These are phyloP conservation scores for Aratinga solstitialis DNA, from an alignment of 2,797 vertebrate genomes.

Conservation along the genomic window DNA sequence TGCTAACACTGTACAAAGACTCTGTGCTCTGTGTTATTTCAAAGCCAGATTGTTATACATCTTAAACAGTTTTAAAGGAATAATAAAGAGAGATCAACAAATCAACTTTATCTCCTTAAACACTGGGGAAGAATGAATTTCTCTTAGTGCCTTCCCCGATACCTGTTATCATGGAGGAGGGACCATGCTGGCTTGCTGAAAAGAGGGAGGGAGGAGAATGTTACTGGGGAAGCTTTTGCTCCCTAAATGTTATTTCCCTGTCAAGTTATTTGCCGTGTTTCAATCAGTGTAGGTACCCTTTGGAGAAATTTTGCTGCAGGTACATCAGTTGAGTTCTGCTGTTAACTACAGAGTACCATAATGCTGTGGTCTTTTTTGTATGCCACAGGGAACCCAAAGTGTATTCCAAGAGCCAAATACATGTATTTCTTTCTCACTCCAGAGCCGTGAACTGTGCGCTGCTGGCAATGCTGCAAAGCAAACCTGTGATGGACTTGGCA, in stretches of 20 bases:
- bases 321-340: neutral
- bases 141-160: neutral
- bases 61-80: neutral
- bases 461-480: neutral
- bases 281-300: neutral
- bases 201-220: neutral
- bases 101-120: neutral
- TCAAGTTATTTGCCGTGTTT: neutral
- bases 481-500: neutral
- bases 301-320: neutral
- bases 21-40: neutral
- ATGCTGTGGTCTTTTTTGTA: neutral
- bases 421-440: neutral
- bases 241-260: neutral
- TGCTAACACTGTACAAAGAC: neutral
- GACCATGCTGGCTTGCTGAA: neutral
- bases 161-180: neutral
- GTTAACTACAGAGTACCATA: neutral
- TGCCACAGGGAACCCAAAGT: neutral
- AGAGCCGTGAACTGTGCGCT: rapidly evolving
- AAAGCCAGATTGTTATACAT: neutral
- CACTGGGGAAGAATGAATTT: neutral
- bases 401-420: neutral
- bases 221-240: neutral
- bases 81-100: neutral